These are phyloP conservation scores for Ursus arctos DNA, from an alignment of 2,113 vertebrate species.

Conservation along the genomic window DNA sequence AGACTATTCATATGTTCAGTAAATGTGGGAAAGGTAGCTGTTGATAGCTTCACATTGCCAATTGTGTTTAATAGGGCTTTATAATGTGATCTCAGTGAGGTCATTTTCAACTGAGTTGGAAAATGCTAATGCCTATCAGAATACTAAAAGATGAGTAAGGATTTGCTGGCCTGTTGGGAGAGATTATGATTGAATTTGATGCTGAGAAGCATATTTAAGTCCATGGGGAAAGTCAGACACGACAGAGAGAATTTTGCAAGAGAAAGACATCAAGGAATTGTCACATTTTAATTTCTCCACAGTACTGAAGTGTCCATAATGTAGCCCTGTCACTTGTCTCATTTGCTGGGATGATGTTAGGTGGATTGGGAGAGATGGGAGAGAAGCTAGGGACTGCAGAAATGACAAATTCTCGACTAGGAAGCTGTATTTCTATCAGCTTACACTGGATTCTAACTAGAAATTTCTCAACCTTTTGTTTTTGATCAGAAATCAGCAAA, in stretches of 20 bases:
- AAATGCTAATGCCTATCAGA: slow-evolving; percentile 65
- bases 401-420: slow-evolving; percentile 41
- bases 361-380: background rate
- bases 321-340: slow-evolving; percentile 27
- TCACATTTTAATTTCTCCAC: slow-evolving; percentile 59
- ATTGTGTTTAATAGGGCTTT: slow-evolving; percentile 51
- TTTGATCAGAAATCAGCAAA: slow-evolving; percentile 10
- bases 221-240: slow-evolving; percentile 10
- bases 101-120: slow-evolving; percentile 65
- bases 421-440: slow-evolving; percentile 37
- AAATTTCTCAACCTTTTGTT: slow-evolving; percentile 32
- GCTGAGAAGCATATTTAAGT: slow-evolving; percentile 66
- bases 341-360: slow-evolving; percentile 28
- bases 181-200: slow-evolving; percentile 63
- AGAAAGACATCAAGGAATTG: slow-evolving; percentile 59
- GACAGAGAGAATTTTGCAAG: slow-evolving; percentile 50
- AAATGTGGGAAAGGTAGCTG: slow-evolving; percentile 28
- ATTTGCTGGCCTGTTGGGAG: slow-evolving; percentile 69
- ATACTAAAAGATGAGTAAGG: slow-evolving; percentile 48
- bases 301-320: background rate
- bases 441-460: slow-evolving; percentile 24
- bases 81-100: slow-evolving; percentile 64
- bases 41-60: slow-evolving; percentile 43
- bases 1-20: slow-evolving; percentile 45
- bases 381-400: background rate